Conservation (phyloP, 2,888 invertebrate genomes). For the Thecophora atra region DNA sequence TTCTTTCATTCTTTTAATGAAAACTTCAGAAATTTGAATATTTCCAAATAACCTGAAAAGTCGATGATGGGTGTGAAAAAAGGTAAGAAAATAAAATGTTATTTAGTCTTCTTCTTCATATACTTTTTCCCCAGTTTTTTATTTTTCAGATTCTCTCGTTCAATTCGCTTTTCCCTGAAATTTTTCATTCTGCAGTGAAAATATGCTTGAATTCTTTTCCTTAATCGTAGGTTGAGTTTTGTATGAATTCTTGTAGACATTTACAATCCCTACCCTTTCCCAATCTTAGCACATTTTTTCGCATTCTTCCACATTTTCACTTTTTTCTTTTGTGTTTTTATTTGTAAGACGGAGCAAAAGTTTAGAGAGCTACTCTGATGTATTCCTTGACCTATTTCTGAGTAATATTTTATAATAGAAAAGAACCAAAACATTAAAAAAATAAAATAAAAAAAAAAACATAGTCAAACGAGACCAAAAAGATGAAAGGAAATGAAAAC, state of each 20-base stretch:
- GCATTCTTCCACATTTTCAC: neutral
- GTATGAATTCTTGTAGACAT: neutral
- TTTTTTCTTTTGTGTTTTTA: neutral
- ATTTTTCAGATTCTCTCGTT: too few species aligned
- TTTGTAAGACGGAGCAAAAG: neutral
- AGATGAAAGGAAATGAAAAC: neutral
- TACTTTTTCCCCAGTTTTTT: neutral
- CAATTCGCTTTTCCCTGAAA: too few species aligned
- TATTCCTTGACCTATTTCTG: slow-evolving; percentile 31
- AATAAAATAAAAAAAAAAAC: neutral
- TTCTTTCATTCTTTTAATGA: too few species aligned
- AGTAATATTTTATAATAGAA: neutral
- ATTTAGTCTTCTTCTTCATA: neutral
- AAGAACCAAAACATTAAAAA: neutral
- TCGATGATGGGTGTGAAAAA: too few species aligned
- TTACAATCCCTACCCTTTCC: neutral
- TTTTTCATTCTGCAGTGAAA: neutral
- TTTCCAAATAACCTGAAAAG: too few species aligned
- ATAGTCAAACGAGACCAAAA: neutral
- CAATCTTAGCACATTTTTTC: neutral
- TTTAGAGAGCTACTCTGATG: neutral
- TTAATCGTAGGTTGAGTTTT: neutral
- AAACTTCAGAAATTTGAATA: too few species aligned
- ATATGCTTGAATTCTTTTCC: neutral
- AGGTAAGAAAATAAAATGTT: too few species aligned